Conservation (phyloP, 2,797 vertebrate species). For the Somateria mollissima region DNA sequence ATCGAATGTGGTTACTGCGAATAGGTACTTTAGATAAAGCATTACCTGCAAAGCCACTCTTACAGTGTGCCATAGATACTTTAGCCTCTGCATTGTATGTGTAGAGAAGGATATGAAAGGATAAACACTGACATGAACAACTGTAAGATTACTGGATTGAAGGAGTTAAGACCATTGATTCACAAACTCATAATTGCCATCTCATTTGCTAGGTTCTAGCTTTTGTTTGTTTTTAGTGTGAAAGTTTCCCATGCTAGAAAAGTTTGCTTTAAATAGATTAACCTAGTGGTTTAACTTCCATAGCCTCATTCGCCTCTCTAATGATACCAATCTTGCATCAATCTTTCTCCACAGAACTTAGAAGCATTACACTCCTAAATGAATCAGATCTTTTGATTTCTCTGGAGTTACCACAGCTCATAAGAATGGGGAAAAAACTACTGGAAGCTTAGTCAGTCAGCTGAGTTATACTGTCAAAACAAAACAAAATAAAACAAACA, state of each 20-base stretch:
- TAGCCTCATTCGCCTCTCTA: neutral
- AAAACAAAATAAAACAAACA: neutral
- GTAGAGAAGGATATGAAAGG: neutral
- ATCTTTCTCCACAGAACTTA: neutral
- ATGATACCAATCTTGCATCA: neutral
- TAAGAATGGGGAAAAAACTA: neutral
- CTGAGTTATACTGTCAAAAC: neutral
- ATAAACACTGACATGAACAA: neutral
- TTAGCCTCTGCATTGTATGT: neutral
- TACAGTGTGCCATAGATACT: neutral
- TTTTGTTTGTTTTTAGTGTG: neutral
- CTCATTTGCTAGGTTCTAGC: neutral
- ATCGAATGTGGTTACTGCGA: neutral
- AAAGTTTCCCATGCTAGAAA: neutral
- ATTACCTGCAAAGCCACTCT: neutral
- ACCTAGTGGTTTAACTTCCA: neutral
- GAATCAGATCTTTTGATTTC: neutral
- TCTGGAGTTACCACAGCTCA: neutral
- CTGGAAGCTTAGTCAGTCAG: neutral
- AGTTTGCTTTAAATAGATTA: neutral
- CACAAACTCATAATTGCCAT: neutral
- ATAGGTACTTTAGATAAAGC: neutral
- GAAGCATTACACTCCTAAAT: neutral
- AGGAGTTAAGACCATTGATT: neutral
- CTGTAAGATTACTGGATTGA: accelerated